Evolutionary conservation across 2,797 vertebrate species (phyloP).

Genomic region (Meriones psammophilus): DNA sequence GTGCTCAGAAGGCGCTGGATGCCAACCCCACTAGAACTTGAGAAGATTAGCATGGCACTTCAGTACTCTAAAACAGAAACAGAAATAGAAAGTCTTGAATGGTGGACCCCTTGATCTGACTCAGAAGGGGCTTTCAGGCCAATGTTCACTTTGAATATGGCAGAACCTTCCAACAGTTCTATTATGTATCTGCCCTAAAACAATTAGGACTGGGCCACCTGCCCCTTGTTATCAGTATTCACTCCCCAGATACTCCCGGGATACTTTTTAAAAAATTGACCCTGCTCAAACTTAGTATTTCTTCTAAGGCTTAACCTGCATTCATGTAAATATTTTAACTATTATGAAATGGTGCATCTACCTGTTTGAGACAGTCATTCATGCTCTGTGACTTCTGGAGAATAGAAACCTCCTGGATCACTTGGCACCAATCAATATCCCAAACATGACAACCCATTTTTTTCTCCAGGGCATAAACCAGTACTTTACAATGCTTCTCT

Average conservation of each 20-base stretch:
- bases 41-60: neutral
- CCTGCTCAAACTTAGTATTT: neutral
- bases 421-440: too few species aligned
- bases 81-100: neutral
- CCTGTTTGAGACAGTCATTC: neutral
- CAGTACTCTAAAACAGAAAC: neutral
- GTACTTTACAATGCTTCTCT: neutral
- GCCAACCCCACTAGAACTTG: rapidly evolving
- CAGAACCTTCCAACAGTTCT: neutral
- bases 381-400: neutral
- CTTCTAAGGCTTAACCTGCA: neutral
- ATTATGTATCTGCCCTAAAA: neutral
- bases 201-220: too few species aligned
- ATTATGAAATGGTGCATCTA: neutral
- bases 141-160: neutral
- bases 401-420: neutral
- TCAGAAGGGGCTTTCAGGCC: neutral
- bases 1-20: neutral
- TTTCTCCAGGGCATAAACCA: neutral
- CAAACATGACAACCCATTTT: neutral
- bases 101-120: neutral
- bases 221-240: neutral
- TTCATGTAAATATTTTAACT: neutral
- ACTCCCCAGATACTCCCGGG: neutral
- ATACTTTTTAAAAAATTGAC: conserved; percentile 17